Base-by-base conservation (phyloP, 2,113 vertebrate genomes). In the Cryptomyrus ogoouensis region DNA sequence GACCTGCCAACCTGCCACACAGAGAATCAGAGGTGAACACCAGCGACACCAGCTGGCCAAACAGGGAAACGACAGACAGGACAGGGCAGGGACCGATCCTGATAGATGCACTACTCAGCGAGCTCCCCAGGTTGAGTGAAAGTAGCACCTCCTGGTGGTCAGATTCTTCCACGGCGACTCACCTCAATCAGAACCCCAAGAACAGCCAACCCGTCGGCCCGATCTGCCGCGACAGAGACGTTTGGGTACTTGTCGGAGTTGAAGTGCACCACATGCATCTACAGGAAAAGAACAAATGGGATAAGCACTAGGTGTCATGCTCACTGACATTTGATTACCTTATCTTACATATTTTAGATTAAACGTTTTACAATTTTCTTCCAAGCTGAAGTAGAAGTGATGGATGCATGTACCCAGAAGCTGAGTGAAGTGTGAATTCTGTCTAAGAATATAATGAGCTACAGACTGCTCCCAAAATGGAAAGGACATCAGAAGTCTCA, bases 151-250 rank as follows among this genome's bases (percentile, higher is more conserved):
- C 35, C 21, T 89, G n/a, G 35, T 44, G 17, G 31, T 21, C 7
- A 0, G 80, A 21, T 44, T 31, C 21, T 13, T 52, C 24, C n/a
- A 44, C 9, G 2, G 49, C 50, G 19, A 62, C 96, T 95, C 94
- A 99, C 98, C 97, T 99, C 96, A 15, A 99, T 95, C 83, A 99
- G 95, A 92, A 98, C 92, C 31, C 97, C 98, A 46, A 99, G 92
- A 90, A 99, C 98, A 0, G 97, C 98, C 52, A 99, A 94, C 12
- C 98, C 98, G 9, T 98, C 96, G 0, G 94, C 92, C 92, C 97
- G 97, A 93, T 98, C 96, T 7, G 95, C 93, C 50, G 98, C 98
- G 3, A 88, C 83, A 56, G 95, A 93, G 83, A 96, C 15, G 44
- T 97, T 95, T 19, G 94, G 91, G 46, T 99, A 99, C 91, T 95